Conservation (phyloP, 2,888 invertebrate species). For the Apotomis capreana region DNA sequence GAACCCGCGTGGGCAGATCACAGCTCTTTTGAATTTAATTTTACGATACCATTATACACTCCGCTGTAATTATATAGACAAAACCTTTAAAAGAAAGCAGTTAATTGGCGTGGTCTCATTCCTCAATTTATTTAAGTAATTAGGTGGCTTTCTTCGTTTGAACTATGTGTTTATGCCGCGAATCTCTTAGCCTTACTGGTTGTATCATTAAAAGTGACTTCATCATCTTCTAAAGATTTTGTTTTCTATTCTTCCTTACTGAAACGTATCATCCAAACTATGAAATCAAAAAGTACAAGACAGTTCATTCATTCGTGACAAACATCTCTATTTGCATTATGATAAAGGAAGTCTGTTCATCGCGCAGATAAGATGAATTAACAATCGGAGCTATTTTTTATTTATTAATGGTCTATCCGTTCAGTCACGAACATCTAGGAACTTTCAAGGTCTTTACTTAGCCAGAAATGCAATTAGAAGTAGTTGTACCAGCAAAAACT, state of each 20-base stretch:
- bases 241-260: neutral
- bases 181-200: conserved; percentile 2
- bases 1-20: conserved; percentile 38
- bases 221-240: conserved; percentile 11
- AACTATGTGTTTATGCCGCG: conserved; percentile 18
- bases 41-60: conserved; percentile 33
- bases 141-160: conserved; percentile 41
- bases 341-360: conserved; percentile 18
- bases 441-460: conserved; percentile 61
- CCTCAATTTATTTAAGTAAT: conserved; percentile 50
- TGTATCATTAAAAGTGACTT: conserved; percentile 33
- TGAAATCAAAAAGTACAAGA: neutral
- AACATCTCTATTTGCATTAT: conserved; percentile 8
- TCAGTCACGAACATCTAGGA: conserved; percentile 64
- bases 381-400: conserved; percentile 44
- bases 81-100: conserved; percentile 55
- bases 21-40: conserved; percentile 39
- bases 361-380: neutral
- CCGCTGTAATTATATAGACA: conserved; percentile 38
- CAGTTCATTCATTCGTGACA: neutral
- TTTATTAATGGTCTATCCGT: conserved; percentile 56
- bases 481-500: conserved; percentile 51
- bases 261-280: too few species aligned
- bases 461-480: conserved; percentile 62
- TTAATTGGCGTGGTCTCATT: conserved; percentile 61